These are phyloP conservation scores for Sinelater perroti DNA, from an alignment of 2,888 invertebrate species.

Conservation along the genomic window DNA sequence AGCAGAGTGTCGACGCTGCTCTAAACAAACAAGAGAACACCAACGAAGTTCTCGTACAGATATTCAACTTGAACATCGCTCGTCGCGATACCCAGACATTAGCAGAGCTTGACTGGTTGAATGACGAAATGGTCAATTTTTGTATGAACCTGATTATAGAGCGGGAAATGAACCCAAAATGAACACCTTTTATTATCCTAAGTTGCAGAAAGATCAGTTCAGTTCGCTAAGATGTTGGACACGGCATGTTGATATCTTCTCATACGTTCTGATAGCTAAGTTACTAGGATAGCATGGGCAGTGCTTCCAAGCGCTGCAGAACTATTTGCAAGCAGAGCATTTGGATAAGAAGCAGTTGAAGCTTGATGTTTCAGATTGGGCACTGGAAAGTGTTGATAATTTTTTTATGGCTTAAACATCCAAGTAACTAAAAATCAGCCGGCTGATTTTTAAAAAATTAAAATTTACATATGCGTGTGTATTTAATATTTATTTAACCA, in stretches of 20 bases:
- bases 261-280: constrained; percentile 83
- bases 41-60: constrained; percentile 72
- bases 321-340: constrained; percentile 86
- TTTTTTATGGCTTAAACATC: too few relatives aligned
- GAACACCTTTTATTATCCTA: constrained; percentile 96
- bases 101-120: constrained; percentile 88
- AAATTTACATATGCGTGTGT: too few relatives aligned
- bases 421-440: too few relatives aligned
- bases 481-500: too few relatives aligned
- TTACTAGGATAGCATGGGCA: constrained; percentile 92
- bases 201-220: constrained; percentile 81
- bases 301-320: constrained; percentile 75
- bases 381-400: constrained; percentile 71
- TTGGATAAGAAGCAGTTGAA: constrained; percentile 83
- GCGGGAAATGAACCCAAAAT: constrained; percentile 73
- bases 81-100: constrained; percentile 86
- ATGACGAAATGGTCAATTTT: constrained; percentile 96
- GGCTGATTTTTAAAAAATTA: too few relatives aligned
- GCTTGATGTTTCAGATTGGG: constrained; percentile 77
- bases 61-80: constrained; percentile 70
- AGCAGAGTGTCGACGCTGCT: constrained; percentile 66
- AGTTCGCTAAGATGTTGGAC: constrained; percentile 90
- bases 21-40: constrained; percentile 66
- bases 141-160: constrained; percentile 93
- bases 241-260: constrained; percentile 86